A percentile compares a stretch with the other conserved stretches of the same genome.
These are phyloP conservation scores for Oncorhynchus mykiss DNA, from an alignment of 2,113 vertebrate species.

Conservation along the genomic window DNA sequence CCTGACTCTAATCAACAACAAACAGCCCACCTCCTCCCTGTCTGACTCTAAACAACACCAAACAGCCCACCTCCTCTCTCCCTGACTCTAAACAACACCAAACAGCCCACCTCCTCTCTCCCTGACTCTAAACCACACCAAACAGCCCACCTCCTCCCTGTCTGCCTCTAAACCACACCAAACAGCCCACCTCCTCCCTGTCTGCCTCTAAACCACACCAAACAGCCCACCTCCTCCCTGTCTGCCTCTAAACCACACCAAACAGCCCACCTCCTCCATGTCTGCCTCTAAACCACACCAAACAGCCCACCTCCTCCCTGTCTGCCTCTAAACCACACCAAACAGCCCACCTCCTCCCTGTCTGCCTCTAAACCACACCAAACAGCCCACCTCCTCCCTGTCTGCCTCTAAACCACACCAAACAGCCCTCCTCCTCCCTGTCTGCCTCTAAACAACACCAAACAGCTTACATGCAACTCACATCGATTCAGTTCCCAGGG, in stretches of 20 bases:
- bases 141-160: slow-evolving; percentile 11
- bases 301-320: slow-evolving; percentile 22
- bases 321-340: slow-evolving; percentile 56
- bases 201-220: slow-evolving; percentile 56
- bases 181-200: slow-evolving; percentile 20
- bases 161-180: slow-evolving; percentile 46
- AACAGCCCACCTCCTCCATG: slow-evolving; percentile 20
- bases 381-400: slow-evolving; percentile 20
- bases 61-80: slow-evolving; percentile 18
- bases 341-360: slow-evolving; percentile 17
- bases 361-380: slow-evolving; percentile 56
- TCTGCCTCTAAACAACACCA: slow-evolving; percentile 56
- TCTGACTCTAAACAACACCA: slow-evolving; percentile 50
- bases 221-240: slow-evolving; percentile 22
- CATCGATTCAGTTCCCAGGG: slow-evolving; percentile 91
- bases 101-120: slow-evolving; percentile 23
- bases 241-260: slow-evolving; percentile 56
- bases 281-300: slow-evolving; percentile 56
- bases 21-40: slow-evolving; percentile 24
- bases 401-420: slow-evolving; percentile 56
- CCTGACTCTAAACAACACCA: slow-evolving; percentile 56
- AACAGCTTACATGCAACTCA: slow-evolving; percentile 74
- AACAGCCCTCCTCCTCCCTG: slow-evolving; percentile 20
- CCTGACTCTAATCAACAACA: slow-evolving; percentile 56
- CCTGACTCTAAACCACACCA: slow-evolving; percentile 56